Evolutionary conservation across 2,797 vertebrate species (phyloP), one percentile per base, ranked within the genome.

Genomic region (Sardinella longiceps): DNA sequence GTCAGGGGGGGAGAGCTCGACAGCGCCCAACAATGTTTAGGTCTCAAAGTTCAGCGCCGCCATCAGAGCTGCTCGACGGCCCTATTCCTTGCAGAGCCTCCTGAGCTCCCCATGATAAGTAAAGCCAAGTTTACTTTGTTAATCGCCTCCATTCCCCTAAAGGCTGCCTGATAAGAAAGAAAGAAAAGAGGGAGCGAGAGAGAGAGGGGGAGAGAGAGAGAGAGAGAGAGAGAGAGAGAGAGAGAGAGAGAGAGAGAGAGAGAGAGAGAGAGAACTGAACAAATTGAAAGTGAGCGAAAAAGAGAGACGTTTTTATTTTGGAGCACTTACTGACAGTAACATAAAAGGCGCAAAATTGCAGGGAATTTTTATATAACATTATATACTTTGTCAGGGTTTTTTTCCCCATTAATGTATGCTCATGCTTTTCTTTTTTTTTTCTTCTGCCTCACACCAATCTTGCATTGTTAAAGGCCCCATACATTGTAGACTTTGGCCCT

Each of bases 61-160:
- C 85, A 85, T 92, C 89, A 56, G 80, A 88, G 83, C 87, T 90
- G 86, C 93, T 93, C 91, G 88, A 86, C 89, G 88, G 92, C 92
- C 92, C 91, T 92, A 90, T 93, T 94, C 92, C 93, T 95, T 89
- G 83, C 92, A 96, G 93, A 94, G 93, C 90, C 93, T 95, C 90
- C 94, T 95, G 95, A 94, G 93, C 94, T 93, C 86, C 87, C 92
- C 92, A 91, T 93, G 96, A 96, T 97, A 96, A 97, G 94, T 96
- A 93, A 96, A 96, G 93, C 92, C 92, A 94, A 96, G 87, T 93
- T 96, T 94, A 94, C 94, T 96, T 94, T 93, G 91, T 95, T 96
- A 95, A 97, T 95, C 95, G 96, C 94, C 93, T 93, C 94, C 92
- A 91, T 94, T 96, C 92, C 93, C 70, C 93, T 94, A 93, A 91